Evolutionary conservation across 2,888 invertebrate genomes (phyloP).

Genomic region (Nomada fucata): DNA sequence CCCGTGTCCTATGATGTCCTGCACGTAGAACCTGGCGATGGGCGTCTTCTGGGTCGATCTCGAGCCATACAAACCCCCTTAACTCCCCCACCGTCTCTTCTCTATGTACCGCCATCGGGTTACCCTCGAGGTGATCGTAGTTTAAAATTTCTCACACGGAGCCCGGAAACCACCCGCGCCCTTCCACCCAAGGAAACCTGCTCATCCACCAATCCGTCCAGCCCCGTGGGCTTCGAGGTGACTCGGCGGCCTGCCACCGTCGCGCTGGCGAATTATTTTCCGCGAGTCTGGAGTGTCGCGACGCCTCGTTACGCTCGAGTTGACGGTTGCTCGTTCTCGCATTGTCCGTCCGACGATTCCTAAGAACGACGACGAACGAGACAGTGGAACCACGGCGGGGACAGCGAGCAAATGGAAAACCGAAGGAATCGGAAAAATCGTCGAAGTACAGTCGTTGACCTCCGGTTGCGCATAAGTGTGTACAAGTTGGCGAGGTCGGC

Average conservation of each 20-base stretch:
- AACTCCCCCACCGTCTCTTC: conserved; percentile 65
- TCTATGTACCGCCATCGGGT: conserved; percentile 64
- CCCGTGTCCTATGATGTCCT: conserved; percentile 82
- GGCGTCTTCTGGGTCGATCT: conserved; percentile 79
- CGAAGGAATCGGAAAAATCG: conserved; percentile 21
- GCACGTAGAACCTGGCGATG: conserved; percentile 78
- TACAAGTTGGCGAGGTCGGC: conserved; percentile 31
- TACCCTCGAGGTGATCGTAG: conserved; percentile 80
- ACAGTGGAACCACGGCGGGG: neutral
- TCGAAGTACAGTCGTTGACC: conserved; percentile 44
- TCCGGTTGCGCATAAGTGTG: conserved; percentile 6
- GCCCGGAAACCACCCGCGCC: conserved; percentile 78
- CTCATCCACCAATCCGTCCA: conserved; percentile 62
- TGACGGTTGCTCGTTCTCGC: neutral
- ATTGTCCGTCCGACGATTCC: conserved; percentile 8
- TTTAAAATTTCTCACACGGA: conserved; percentile 83
- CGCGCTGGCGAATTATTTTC: conserved; percentile 82
- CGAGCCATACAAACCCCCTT: conserved; percentile 62
- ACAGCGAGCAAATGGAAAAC: conserved; percentile 12
- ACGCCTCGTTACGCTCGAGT: conserved; percentile 1
- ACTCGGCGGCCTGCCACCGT: conserved; percentile 50
- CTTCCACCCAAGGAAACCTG: conserved; percentile 60
- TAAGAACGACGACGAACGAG: neutral
- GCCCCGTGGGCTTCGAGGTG: conserved; percentile 38
- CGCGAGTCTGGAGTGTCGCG: conserved; percentile 62